Percentiles rank a stretch among this genome's conserved stretches.
These are phyloP conservation scores for Andrena bicolor DNA, from an alignment of 2,888 invertebrate genomes.

Conservation along the genomic window DNA sequence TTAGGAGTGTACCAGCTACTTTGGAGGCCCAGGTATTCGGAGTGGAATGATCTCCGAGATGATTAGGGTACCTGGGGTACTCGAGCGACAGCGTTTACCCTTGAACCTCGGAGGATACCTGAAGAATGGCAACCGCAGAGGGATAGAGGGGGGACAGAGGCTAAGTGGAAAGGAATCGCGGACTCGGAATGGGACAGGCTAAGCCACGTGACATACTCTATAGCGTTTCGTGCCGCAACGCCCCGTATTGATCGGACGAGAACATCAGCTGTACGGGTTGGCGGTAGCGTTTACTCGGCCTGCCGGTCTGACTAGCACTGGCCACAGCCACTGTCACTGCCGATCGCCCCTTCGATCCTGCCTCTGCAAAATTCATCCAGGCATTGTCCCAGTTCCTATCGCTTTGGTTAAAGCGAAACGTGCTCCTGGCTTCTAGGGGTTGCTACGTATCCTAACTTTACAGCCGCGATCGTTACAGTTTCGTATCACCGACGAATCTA, in stretches of 20 bases:
- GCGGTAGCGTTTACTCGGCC: conserved; percentile 71
- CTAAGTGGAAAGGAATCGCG: conserved; percentile 58
- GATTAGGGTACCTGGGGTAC: not conserved
- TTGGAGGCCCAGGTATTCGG: no score
- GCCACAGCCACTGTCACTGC: conserved; percentile 45
- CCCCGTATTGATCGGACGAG: conserved; percentile 81
- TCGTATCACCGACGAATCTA: no score
- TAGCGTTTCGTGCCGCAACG: conserved; percentile 81
- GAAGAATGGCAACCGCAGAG: not conserved
- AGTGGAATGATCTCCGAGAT: no score
- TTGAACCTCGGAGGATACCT: conserved; percentile 3
- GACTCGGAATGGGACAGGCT: conserved; percentile 74
- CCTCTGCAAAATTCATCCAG: no score
- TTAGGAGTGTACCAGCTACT: no score
- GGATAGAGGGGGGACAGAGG: not conserved
- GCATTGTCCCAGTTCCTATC: no score
- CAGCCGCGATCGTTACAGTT: no score
- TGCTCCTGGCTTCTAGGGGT: no score
- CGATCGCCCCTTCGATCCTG: conserved; percentile 3
- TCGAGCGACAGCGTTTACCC: not conserved
- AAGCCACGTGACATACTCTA: conserved; percentile 78
- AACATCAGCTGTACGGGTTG: conserved; percentile 79
- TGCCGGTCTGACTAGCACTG: conserved; percentile 55
- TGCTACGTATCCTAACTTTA: no score
- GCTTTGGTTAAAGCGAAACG: no score